Base-by-base conservation (phyloP, 1,140 invertebrate genomes). In the Brachionus rubens region DNA sequence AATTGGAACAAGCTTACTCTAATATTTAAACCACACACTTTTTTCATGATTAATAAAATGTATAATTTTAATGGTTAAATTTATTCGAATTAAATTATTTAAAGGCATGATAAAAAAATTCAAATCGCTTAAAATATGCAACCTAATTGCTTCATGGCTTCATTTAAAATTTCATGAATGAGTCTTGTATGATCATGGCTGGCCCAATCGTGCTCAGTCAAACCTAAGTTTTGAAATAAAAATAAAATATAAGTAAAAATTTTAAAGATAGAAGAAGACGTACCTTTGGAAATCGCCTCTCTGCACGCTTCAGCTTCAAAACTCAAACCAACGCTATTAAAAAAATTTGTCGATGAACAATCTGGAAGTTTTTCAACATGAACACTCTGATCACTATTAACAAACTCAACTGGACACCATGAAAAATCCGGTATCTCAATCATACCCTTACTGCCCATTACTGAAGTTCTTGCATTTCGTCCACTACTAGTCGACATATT, bases 141-240 rank as follows among this genome's bases (percentile, higher is more conserved):
- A 3, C 90, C 90, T 68, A 91, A 80, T 82, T 90, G 87, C 70
- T 82, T 86, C 36, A 90, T 83, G 19, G 91, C 83, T 77, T 87
- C 86, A 80, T 91, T 90, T 82, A 90, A 87, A 24, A 90, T 83
- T 79, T 87, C 84, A 0, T 89, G 88, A 28, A 91, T 82, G 9
- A 86, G 78, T 78, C 90, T 80, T 67, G 88, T 89, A 67, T 89
- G 87, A 9, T 86, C 83, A 59, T 88, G 87, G 9, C 86, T 80
- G 3, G 91, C 84, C 52, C 82, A 83, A 6, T 87, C 83, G 80
- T 89, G 89, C 83, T 91, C 89, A 14, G 83, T 81, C 56, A 88
- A 59, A 2, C 75, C n/a, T n/a, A n/a, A n/a, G n/a, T n/a, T n/a
- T n/a, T n/a, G n/a, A n/a, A n/a, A n/a, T n/a, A n/a, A n/a, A n/a